Evolutionary conservation across 2,797 vertebrate genomes (phyloP).

Genomic region (Hypotaenidia philippensis): DNA sequence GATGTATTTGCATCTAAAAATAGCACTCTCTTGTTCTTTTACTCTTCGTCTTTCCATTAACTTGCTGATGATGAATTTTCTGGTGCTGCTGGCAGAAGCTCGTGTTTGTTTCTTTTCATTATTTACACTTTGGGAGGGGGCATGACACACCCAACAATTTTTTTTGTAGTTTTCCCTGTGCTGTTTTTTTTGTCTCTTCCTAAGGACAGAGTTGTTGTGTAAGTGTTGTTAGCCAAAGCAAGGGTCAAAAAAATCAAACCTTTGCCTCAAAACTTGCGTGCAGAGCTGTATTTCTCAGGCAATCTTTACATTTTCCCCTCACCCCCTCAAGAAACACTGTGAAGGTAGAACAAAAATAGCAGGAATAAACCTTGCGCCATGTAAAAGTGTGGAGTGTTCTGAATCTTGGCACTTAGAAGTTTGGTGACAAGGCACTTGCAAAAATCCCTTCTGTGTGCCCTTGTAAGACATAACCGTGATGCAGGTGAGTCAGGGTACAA

Average conservation of each 20-base stretch:
- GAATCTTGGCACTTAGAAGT: background rate
- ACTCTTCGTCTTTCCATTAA: background rate
- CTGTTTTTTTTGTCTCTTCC: background rate
- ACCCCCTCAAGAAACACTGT: background rate
- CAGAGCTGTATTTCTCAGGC: background rate
- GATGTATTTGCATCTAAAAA: background rate
- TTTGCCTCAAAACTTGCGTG: background rate
- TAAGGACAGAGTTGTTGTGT: too few species aligned
- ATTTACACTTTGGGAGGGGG: background rate
- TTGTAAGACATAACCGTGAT: background rate
- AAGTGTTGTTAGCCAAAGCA: background rate
- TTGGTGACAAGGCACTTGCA: background rate
- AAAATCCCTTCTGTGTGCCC: background rate
- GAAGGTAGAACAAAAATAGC: background rate
- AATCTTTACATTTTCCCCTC: background rate
- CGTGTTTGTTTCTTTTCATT: background rate
- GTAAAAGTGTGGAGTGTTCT: background rate
- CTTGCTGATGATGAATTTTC: background rate
- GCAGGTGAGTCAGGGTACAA: background rate
- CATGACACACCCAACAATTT: background rate
- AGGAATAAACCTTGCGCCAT: background rate
- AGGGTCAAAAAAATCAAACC: background rate
- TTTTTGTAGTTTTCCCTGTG: background rate
- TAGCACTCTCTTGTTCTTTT: background rate
- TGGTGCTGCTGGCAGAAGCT: background rate